Evolutionary conservation across 2,888 invertebrate species (phyloP), one percentile per base, ranked within the genome.

Genomic region (Cheilosia vulpina): DNA sequence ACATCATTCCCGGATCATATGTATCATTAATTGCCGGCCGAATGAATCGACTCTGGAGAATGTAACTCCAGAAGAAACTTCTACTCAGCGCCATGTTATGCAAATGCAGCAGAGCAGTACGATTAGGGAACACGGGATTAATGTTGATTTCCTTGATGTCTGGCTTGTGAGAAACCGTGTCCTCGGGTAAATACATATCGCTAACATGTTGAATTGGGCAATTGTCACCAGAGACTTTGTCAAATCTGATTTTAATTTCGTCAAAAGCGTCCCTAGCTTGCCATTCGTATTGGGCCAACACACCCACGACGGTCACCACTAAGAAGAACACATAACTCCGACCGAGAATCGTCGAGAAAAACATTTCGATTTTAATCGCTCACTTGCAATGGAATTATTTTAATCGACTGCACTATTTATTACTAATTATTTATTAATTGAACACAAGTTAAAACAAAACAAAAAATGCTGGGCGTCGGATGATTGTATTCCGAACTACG

Each of bases 1-100:
- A 99, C 97, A 98, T 98, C 96, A 99, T 97, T 69, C 99, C 99
- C 0, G 99, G 99, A 93, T 99, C 98, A 88, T 97, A 97, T 0
- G 97, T 97, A 89, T 97, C 97, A 90, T 97, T 97, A 24, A 97
- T 97, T 0, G 97, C 97, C 0, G 97, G 97, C 34, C 97, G 93
- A 88, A 97, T 97, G 89, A 97, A 97, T 87, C 98, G 94, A 31
- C 97, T 97, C 90, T 98, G 98, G 0, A 98, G 94, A 77, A 98
- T 97, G 88, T 97, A 98, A 92, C 98, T 98, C 96, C 97, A 98
- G 92, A 97, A 99, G 92, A 98, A 99, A 0, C 98, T 98, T 88
- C 99, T 93, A 91, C 96, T 98, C 91, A 98, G 93, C n/a, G 98
- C 99, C 95, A 98, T 96, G 92, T 99, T 99, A 92, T 99, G 98